These are phyloP conservation scores for Brachionus angularis DNA, from an alignment of 1,140 invertebrate genomes.

Conservation along the genomic window DNA sequence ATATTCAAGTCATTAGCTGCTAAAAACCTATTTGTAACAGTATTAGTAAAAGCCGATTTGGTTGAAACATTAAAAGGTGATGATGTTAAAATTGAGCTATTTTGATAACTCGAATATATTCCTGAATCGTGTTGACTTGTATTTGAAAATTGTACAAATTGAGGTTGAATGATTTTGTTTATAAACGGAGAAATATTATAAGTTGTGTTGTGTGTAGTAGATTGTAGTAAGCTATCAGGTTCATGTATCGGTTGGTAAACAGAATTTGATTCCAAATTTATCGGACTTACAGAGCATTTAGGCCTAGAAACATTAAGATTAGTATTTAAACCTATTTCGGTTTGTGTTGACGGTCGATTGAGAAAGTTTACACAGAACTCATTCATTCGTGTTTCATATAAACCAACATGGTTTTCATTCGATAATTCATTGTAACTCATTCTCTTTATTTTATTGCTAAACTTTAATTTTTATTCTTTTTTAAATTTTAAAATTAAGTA, in stretches of 20 bases:
- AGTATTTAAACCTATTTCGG: neutral
- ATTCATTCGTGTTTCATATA: neutral
- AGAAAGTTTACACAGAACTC: neutral
- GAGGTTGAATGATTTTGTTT: too few species aligned
- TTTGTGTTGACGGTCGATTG: neutral
- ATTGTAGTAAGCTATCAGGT: too few species aligned
- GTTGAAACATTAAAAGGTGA: too few species aligned
- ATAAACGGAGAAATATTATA: too few species aligned
- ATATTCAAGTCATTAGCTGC: neutral
- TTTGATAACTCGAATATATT: too few species aligned
- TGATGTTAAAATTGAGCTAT: too few species aligned
- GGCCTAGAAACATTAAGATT: neutral
- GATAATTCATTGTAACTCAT: neutral
- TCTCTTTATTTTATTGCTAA: neutral
- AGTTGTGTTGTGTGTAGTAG: too few species aligned
- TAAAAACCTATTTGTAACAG: neutral
- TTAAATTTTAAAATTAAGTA: too few species aligned
- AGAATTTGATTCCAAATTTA: neutral
- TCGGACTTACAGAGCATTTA: neutral
- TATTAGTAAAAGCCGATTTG: neutral
- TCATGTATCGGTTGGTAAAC: too few species aligned
- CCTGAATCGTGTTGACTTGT: too few species aligned
- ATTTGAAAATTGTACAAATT: too few species aligned
- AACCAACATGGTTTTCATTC: neutral
- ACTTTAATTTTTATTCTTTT: too few species aligned